Conservation (phyloP, 2,797 vertebrate genomes). For the Lepus townsendii region DNA sequence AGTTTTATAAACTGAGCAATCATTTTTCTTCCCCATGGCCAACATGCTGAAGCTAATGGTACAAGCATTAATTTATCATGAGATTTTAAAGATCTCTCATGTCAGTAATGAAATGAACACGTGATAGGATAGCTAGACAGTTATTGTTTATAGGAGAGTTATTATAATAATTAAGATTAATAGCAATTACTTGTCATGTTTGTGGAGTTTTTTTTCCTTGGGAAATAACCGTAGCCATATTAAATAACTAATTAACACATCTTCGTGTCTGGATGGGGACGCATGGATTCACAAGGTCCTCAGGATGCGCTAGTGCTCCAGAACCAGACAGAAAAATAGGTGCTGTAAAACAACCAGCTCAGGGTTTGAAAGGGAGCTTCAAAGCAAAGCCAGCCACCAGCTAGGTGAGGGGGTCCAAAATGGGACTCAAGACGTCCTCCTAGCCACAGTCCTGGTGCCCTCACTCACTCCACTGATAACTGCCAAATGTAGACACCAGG, state of each 20-base stretch:
- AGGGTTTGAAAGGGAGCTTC: constrained; percentile 46
- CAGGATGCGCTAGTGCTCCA: neutral
- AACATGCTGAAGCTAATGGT: constrained; percentile 77
- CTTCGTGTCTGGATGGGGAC: constrained; percentile 53
- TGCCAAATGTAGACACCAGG: neutral
- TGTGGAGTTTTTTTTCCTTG: constrained; percentile 83
- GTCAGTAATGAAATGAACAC: constrained; percentile 85
- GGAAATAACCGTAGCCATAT: constrained; percentile 75
- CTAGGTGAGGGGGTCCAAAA: neutral
- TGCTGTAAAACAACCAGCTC: neutral
- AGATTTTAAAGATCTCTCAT: constrained; percentile 85
- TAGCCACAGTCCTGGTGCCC: accelerated
- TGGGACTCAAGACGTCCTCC: neutral
- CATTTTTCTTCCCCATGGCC: constrained; percentile 68
- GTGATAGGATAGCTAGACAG: constrained; percentile 76
- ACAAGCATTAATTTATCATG: constrained; percentile 87
- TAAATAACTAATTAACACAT: constrained; percentile 84
- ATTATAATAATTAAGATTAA: constrained; percentile 88
- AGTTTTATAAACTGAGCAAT: constrained; percentile 75
- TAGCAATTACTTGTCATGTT: constrained; percentile 85
- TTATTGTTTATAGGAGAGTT: constrained; percentile 84
- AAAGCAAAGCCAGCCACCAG: neutral
- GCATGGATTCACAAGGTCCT: constrained; percentile 59
- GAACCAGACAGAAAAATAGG: constrained; percentile 39
- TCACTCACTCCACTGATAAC: neutral